Percentiles rank a stretch among this genome's conserved stretches.
These are phyloP conservation scores for Etheostoma spectabile DNA, from an alignment of 2,113 vertebrate species.

Conservation along the genomic window DNA sequence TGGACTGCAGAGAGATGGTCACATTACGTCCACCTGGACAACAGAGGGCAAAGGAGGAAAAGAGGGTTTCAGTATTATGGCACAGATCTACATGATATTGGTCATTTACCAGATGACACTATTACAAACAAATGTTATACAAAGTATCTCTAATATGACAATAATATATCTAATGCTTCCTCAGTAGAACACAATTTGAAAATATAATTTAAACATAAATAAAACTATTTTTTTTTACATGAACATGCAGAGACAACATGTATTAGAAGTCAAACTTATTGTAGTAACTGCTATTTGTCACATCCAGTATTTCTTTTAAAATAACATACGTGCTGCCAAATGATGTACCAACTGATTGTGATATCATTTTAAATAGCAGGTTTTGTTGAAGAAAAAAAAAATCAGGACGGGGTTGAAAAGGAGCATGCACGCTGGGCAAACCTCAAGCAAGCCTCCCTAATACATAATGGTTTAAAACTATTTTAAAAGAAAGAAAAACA, in stretches of 20 bases:
- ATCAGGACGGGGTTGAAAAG: not conserved
- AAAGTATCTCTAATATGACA: not conserved
- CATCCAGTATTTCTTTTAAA: not conserved
- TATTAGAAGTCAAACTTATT: not conserved
- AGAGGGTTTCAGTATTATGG: not conserved
- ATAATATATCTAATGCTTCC: not conserved
- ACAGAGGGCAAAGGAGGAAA: slow-evolving; percentile 3
- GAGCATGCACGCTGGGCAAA: not conserved
- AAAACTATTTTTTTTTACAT: not conserved
- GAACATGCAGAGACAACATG: not conserved
- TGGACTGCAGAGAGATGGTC: slow-evolving; percentile 97
- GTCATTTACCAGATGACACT: not conserved
- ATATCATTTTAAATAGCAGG: not conserved
- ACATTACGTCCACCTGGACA: slow-evolving; percentile 94
- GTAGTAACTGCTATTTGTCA: too few relatives aligned
- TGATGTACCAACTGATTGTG: not conserved
- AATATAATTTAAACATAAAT: not conserved
- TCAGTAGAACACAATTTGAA: not conserved
- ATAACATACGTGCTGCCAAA: not conserved
- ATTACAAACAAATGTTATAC: not conserved
- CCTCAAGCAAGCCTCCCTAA: not conserved
- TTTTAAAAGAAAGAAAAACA: too few relatives aligned
- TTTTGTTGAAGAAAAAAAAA: too few relatives aligned
- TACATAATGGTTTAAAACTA: not conserved
- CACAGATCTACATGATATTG: not conserved